Conservation (phyloP, 1,140 invertebrate genomes). For the Brachionus plicatilis region DNA sequence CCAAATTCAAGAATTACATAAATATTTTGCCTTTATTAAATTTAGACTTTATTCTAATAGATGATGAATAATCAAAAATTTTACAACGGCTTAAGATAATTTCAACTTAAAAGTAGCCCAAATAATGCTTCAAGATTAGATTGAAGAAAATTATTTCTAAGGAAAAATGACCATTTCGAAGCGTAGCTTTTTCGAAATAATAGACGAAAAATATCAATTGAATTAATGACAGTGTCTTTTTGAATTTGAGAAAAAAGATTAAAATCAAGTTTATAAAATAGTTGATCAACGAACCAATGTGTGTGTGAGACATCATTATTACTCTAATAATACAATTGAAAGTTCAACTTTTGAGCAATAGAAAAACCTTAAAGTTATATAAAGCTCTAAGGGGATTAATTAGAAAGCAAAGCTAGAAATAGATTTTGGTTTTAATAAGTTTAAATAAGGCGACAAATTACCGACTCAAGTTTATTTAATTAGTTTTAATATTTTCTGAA, state of each 20-base stretch:
- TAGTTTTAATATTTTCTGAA: not conserved
- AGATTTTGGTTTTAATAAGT: not conserved
- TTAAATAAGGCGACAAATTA: constrained; percentile 4
- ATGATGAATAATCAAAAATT: not conserved
- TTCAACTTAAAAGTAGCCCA: not conserved
- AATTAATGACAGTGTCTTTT: not conserved
- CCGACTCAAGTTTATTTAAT: constrained; percentile 1
- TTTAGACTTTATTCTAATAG: not conserved
- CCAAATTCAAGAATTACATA: not conserved
- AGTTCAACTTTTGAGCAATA: not conserved
- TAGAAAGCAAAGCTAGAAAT: not conserved
- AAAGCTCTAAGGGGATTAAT: not conserved
- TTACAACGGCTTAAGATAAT: not conserved
- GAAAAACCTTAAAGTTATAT: not conserved
- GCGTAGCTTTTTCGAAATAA: not conserved
- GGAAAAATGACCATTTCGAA: not conserved
- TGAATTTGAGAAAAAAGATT: not conserved
- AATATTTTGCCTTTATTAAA: constrained; percentile 15
- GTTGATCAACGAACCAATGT: not conserved
- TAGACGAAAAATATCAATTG: constrained; percentile 1
- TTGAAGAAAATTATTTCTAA: not conserved
- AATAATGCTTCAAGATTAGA: not conserved
- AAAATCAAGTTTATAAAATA: constrained; percentile 2
- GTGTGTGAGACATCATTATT: constrained; percentile 7
- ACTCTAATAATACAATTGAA: not conserved